These are phyloP conservation scores for Rhegmatorhina hoffmannsi DNA, from an alignment of 2,113 vertebrate species.

Conservation along the genomic window DNA sequence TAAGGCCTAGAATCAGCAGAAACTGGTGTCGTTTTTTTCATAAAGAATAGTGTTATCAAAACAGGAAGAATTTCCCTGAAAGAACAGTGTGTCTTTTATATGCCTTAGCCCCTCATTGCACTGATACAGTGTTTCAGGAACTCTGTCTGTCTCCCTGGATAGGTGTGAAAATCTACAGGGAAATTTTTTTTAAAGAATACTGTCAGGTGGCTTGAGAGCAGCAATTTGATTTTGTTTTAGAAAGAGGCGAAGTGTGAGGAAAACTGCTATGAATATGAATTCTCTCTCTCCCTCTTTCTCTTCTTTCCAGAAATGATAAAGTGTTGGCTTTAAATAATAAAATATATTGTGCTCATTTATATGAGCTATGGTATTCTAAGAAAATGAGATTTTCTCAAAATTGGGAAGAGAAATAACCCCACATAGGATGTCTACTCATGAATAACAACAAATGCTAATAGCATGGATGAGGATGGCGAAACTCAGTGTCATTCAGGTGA, in stretches of 20 bases:
- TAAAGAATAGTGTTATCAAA: neutral
- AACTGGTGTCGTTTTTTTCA: neutral
- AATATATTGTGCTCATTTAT: neutral
- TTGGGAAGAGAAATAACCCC: neutral
- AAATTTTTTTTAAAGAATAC: neutral
- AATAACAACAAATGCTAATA: neutral
- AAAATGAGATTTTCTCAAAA: neutral
- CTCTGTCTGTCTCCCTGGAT: neutral
- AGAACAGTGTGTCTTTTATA: slow-evolving; percentile 23
- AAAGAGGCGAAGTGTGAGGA: neutral
- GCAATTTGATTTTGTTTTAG: neutral
- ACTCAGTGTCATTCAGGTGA: neutral
- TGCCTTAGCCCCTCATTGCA: neutral
- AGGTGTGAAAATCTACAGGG: slow-evolving; percentile 6
- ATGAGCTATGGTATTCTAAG: neutral
- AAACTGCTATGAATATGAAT: neutral
- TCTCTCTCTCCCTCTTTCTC: neutral
- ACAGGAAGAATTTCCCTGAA: slow-evolving; percentile 35
- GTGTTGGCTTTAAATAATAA: neutral
- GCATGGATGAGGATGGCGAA: neutral
- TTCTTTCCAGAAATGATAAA: neutral
- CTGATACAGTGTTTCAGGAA: neutral
- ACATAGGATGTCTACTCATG: neutral
- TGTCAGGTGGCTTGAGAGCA: neutral
- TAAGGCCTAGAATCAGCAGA: neutral